phyloP scores from a whole-genome alignment of 2,888 invertebrate species.

The Aphidius colemani region DNA sequence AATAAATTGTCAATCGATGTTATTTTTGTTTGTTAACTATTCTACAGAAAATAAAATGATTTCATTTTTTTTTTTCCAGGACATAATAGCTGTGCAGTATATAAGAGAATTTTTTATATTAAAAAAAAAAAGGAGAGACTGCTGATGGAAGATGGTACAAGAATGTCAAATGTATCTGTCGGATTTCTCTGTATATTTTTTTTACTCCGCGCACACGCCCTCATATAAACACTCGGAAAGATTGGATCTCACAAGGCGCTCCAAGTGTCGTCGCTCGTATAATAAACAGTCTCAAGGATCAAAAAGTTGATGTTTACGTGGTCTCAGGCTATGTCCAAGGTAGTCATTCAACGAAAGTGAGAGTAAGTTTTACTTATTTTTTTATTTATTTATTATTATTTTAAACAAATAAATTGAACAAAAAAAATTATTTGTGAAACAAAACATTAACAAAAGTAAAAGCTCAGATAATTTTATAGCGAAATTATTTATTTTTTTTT shows the following conservation, averaged over 20 bases:
- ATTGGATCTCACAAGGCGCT: slow-evolving; percentile 21
- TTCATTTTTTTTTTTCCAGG: too few species aligned
- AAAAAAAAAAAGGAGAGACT: too few species aligned
- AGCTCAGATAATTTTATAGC: background rate
- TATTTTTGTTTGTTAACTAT: too few species aligned
- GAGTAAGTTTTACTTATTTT: background rate
- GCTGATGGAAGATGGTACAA: background rate
- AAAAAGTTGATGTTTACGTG: slow-evolving; percentile 17
- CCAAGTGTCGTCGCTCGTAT: slow-evolving; percentile 22
- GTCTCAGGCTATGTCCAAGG: slow-evolving; percentile 2
- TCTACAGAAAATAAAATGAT: too few species aligned
- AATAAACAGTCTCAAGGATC: slow-evolving; percentile 19
- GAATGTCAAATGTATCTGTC: slow-evolving; percentile 18
- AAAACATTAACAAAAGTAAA: background rate
- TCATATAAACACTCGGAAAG: slow-evolving; percentile 21
- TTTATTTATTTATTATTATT: slow-evolving; percentile 7
- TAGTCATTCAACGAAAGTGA: slow-evolving; percentile 8
- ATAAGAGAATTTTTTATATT: too few species aligned
- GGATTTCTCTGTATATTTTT: background rate
- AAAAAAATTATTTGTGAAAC: too few species aligned
- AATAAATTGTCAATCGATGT: too few species aligned
- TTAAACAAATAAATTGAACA: background rate
- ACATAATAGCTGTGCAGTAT: too few species aligned
- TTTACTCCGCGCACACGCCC: slow-evolving; percentile 9
- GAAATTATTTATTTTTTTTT: background rate